phyloP scores from a whole-genome alignment of 2,113 vertebrate genomes.

The Nycticorax nycticorax region DNA sequence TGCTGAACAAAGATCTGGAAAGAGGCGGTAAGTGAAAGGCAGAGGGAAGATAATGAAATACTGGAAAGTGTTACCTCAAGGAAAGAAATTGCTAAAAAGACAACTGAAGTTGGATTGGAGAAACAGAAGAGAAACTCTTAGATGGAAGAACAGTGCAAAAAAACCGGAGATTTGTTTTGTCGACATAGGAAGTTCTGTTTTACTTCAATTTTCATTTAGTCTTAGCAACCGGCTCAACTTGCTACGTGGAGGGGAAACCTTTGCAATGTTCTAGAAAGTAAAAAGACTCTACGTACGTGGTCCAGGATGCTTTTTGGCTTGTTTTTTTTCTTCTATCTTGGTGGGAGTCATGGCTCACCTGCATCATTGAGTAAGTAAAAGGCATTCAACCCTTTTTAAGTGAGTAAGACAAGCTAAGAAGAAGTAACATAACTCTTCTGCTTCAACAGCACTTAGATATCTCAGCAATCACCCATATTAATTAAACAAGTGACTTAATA shows the following conservation, averaged over 20 bases:
- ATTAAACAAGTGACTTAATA: background rate
- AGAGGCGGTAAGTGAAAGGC: background rate
- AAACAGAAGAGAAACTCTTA: background rate
- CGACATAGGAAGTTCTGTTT: background rate
- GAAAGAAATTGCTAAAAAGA: background rate
- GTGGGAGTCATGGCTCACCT: background rate
- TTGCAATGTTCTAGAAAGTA: background rate
- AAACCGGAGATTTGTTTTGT: background rate
- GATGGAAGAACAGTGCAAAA: background rate
- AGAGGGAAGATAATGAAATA: background rate
- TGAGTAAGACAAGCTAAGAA: background rate
- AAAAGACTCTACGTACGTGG: fast-evolving
- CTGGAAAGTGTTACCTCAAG: background rate
- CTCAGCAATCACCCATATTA: background rate
- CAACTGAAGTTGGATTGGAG: background rate
- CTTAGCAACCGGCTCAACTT: background rate
- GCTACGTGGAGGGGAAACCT: background rate
- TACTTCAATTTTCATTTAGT: background rate
- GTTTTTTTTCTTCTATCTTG: background rate
- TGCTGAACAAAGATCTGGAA: background rate
- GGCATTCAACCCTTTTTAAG: background rate
- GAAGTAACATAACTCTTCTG: background rate
- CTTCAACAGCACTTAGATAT: background rate
- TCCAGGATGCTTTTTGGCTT: background rate
- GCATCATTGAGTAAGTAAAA: background rate